A percentile compares a stretch with the other conserved stretches of the same genome.
Conservation (phyloP, 2,113 vertebrate species). For the Myrmecobius fasciatus region DNA sequence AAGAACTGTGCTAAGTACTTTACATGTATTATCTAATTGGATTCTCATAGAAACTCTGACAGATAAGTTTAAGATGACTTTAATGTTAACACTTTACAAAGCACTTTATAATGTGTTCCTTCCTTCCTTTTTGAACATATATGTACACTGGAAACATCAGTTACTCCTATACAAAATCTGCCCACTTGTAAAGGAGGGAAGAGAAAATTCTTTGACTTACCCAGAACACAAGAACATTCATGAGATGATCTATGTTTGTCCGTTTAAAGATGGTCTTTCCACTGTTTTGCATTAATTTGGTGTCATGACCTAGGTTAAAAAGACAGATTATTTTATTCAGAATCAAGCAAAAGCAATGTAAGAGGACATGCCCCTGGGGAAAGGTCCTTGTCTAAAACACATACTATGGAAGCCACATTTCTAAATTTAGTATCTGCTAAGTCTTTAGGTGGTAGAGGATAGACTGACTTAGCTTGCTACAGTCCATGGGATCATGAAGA, state of each 20-base stretch:
- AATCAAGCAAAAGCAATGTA: slow-evolving; percentile 11
- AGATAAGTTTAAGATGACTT: not conserved
- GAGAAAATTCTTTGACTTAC: slow-evolving; percentile 83
- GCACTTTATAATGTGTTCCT: not conserved
- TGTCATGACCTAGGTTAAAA: slow-evolving; percentile 90
- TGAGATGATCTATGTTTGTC: slow-evolving; percentile 92
- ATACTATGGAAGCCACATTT: slow-evolving; percentile 7
- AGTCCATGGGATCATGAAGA: not conserved
- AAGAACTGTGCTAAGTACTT: not conserved
- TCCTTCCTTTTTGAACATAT: not conserved
- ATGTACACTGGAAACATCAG: slow-evolving; percentile 15
- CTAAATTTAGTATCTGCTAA: not conserved
- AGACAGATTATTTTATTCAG: slow-evolving; percentile 40
- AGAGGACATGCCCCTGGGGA: slow-evolving; percentile 16
- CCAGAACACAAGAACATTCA: slow-evolving; percentile 93
- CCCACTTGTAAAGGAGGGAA: slow-evolving; percentile 64
- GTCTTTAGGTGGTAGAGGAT: not conserved
- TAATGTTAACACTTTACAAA: not conserved
- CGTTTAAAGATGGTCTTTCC: slow-evolving; percentile 93
- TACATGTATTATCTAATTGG: not conserved
- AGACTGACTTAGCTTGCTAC: not conserved
- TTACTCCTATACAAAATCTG: not conserved
- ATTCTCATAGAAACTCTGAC: not conserved
- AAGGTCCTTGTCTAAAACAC: not conserved
- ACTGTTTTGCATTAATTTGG: slow-evolving; percentile 97